Evolutionary conservation across 2,888 invertebrate genomes (phyloP), one percentile per base, ranked within the genome.

Genomic region (Odontothrips loti): DNA sequence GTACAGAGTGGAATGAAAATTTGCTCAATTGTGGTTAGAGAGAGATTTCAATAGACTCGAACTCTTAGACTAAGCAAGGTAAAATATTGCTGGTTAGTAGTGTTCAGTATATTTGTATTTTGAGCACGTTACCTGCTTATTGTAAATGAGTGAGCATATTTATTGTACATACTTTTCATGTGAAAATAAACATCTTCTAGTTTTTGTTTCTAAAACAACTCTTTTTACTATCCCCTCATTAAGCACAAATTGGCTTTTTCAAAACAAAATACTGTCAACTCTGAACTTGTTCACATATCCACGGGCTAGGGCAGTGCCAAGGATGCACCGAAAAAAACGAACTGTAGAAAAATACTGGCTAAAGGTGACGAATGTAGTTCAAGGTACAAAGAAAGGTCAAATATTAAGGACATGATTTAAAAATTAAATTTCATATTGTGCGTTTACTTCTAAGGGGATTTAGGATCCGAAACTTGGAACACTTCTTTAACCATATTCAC

Each of bases 401-500:
- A 43, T 6, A 43, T 4, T 43, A 43, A 43, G 34, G 34, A 43
- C 2, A 43, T 43, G 6, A 43, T 43, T 43, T 43, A 43, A 43
- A 43, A 43, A 68, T 27, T 75, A 12, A 23, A 75, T 8, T 75
- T 75, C 8, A 75, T 27, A 23, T 27, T 27, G 27, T 75, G 23
- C 8, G 23, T 27, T 23, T 75, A 27, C 23, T 75, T 75, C 12
- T 27, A 12, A 8, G 27, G 10, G 12, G 68, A 12, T 75, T 75
- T 75, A 27, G 11, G n/a, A 27, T 75, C 68, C 10, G 68, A 75
- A 27, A 75, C 84, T 63, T 86, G 85, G 83, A 86, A 87, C 63
- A 87, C 83, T 82, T 85, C 84, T 83, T 86, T 86, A 11, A 88
- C 84, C 34, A 90, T 85, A 81, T 90, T 87, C 81, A 88, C 89